Evolutionary conservation across 2,113 vertebrate species (phyloP).

Genomic region (Rafetus swinhoei): DNA sequence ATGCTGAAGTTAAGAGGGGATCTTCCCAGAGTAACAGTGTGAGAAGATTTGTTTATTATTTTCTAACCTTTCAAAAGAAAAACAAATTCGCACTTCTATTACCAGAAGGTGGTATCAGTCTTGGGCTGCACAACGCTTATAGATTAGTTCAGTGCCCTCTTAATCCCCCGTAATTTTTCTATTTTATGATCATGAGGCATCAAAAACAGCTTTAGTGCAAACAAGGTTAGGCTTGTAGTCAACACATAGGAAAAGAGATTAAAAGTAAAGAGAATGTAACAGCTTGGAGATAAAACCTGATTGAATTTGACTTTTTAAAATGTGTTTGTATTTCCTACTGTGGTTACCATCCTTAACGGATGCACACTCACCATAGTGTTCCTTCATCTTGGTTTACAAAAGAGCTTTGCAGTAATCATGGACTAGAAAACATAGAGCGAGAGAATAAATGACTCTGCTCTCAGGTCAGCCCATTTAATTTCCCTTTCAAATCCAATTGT

Average conservation of each 20-base stretch:
- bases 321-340: conserved; percentile 62
- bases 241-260: conserved; percentile 34
- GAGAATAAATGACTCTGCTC: conserved; percentile 68
- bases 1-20: not conserved
- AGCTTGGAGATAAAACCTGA: conserved; percentile 63
- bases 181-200: conserved; percentile 17
- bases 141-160: not conserved
- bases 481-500: conserved; percentile 76
- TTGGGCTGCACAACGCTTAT: not conserved
- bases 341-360: conserved; percentile 56
- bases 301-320: conserved; percentile 68
- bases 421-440: conserved; percentile 53
- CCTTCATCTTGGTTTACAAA: conserved; percentile 69
- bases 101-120: not conserved
- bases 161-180: conserved; percentile 38
- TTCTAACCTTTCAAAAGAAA: not conserved
- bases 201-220: conserved; percentile 22
- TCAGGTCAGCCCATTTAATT: conserved; percentile 78
- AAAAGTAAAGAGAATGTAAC: conserved; percentile 46
- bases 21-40: rapidly evolving
- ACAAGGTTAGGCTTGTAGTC: conserved; percentile 1
- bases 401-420: conserved; percentile 65
- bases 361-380: conserved; percentile 44
- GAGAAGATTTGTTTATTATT: not conserved
- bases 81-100: not conserved